phyloP scores from a whole-genome alignment of 1,140 invertebrate genomes.

The Penaeus japonicus region DNA sequence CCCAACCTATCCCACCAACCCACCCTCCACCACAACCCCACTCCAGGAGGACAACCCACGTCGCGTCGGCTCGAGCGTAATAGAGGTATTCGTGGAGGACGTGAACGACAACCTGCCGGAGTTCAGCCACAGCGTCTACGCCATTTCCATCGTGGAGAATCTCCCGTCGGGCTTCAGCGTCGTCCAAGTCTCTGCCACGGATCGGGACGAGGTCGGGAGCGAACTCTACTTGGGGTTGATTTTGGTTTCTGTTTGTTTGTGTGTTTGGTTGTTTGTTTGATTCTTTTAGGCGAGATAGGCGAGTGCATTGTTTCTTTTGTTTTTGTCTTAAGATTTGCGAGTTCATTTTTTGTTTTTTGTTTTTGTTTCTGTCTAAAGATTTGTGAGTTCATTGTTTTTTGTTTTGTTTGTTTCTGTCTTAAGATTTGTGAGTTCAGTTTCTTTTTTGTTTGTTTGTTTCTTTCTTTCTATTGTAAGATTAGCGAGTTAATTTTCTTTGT shows the following conservation, averaged over 20 bases:
- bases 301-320: not conserved
- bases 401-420: too few relatives aligned
- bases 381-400: too few relatives aligned
- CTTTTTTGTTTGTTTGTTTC: too few relatives aligned
- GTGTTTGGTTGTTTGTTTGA: not conserved
- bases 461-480: too few relatives aligned
- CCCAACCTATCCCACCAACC: not conserved
- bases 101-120: constrained; percentile 85
- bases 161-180: constrained; percentile 86
- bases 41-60: constrained; percentile 82
- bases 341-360: not conserved
- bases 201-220: constrained; percentile 73
- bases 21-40: constrained; percentile 68
- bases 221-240: not conserved
- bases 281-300: too few relatives aligned
- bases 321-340: not conserved
- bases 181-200: constrained; percentile 79
- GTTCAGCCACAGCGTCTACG: constrained; percentile 87
- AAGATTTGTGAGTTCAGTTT: too few relatives aligned
- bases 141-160: constrained; percentile 91
- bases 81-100: constrained; percentile 81
- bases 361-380: not conserved
- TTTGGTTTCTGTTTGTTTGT: not conserved
- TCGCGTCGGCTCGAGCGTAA: constrained; percentile 75
- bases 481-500: too few relatives aligned